Evolutionary conservation across 2,888 invertebrate species (phyloP).

Genomic region (Microchrysa polita): DNA sequence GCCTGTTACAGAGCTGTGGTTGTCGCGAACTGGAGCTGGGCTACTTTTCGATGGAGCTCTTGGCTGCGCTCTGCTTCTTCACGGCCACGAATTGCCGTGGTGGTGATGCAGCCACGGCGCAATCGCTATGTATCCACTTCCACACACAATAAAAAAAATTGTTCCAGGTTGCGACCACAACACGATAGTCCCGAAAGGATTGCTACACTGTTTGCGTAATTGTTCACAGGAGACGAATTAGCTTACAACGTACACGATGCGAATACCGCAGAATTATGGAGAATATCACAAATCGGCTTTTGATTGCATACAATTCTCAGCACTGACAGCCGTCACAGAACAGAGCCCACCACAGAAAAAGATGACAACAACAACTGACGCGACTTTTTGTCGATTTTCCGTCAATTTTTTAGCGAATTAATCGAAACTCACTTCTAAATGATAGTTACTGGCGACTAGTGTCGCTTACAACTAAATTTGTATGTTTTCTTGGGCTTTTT

Average conservation of each 20-base stretch:
- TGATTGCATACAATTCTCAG: background rate
- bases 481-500: slow-evolving; percentile 16
- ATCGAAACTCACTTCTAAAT: background rate
- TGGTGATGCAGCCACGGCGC: slow-evolving; percentile 22
- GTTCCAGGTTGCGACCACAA: background rate
- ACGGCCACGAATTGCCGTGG: background rate
- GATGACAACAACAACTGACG: background rate
- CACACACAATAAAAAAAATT: background rate
- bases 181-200: background rate
- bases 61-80: background rate
- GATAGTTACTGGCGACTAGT: background rate
- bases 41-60: background rate
- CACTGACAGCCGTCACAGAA: slow-evolving; percentile 21
- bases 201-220: slow-evolving; percentile 2
- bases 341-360: background rate
- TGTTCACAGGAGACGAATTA: background rate
- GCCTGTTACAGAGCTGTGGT: background rate
- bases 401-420: background rate
- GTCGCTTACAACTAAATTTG: background rate
- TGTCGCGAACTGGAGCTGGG: background rate
- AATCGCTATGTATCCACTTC: slow-evolving; percentile 12
- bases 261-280: background rate
- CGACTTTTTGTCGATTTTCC: slow-evolving; percentile 10
- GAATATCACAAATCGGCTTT: background rate
- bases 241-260: background rate